Evolutionary conservation across 2,797 vertebrate genomes (phyloP), one percentile per base, ranked within the genome.

Genomic region (Catharus ustulatus): DNA sequence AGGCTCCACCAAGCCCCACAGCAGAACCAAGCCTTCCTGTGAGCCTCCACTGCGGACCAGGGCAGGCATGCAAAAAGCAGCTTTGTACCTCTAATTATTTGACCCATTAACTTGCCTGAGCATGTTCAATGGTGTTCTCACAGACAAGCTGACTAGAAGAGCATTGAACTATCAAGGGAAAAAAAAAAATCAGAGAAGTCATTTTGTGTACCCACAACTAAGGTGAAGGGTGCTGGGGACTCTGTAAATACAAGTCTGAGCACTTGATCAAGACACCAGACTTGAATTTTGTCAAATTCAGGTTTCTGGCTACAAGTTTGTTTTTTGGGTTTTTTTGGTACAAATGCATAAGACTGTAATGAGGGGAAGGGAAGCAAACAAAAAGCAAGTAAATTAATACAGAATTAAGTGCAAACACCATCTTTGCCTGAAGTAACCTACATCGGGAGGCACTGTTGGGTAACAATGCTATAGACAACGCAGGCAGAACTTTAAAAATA

Each of bases 401-500:
- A 83, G 55, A 22, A 34, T 34, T n/a, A 29, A 62, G 11, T 32
- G 7, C 34, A 62, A 80, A 69, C 30, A 49, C 10, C 75, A 87
- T 29, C 54, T 63, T 95, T 55, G 62, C 83, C 92, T 94, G 51
- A 92, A 87, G 54, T 80, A 88, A 93, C 68, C 86, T 40, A 43
- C 69, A 81, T 81, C 3, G 3, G 75, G 49, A 96, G 63, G 88
- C 74, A 94, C 55, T 86, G 54, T 82, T 72, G 67, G 32, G 52
- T 78, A 94, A 92, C 73, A 94, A 38, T 2, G 5, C 30, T 76
- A 54, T 38, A 81, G 87, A 89, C 46, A 87, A 79, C n/a, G 9
- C 34, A 85, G 76, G 49, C 88, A 83, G 49, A 80, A 66, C 32
- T 76, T 95, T 82, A 95, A 95, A 95, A 95, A 95, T 95, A 97